Evolutionary conservation across 2,888 invertebrate genomes (phyloP).

Genomic region (Oscheius sp.): DNA sequence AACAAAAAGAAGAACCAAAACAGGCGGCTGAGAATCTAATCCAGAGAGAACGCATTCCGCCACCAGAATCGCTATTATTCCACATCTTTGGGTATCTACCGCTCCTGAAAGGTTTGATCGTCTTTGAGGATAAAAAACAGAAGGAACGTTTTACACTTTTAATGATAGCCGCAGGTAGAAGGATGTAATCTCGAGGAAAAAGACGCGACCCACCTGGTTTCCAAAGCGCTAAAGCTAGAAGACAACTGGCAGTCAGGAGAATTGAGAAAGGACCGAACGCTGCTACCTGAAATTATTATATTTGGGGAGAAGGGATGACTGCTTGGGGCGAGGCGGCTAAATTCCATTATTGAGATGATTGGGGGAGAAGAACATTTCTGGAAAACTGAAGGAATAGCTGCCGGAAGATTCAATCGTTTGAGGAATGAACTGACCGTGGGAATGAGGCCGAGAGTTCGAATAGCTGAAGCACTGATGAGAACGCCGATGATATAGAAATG

Average conservation of each 20-base stretch:
- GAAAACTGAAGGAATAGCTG: background rate
- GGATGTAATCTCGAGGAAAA: background rate
- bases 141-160: background rate
- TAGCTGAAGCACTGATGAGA: background rate
- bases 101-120: background rate
- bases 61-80: background rate
- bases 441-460: slow-evolving; percentile 1
- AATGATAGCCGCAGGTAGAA: too few species aligned
- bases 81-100: slow-evolving; percentile 2
- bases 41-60: background rate
- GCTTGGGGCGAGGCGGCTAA: background rate
- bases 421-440: background rate
- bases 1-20: slow-evolving; percentile 10
- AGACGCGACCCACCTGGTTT: slow-evolving; percentile 18
- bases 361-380: background rate
- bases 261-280: slow-evolving; percentile 1
- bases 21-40: slow-evolving; percentile 8
- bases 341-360: too few species aligned
- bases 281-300: background rate
- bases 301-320: background rate
- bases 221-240: background rate
- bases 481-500: background rate
- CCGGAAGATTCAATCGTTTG: background rate
- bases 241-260: background rate
- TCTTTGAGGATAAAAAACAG: background rate